Base-by-base conservation (phyloP, 2,797 vertebrate genomes). In the Lerista edwardsae region DNA sequence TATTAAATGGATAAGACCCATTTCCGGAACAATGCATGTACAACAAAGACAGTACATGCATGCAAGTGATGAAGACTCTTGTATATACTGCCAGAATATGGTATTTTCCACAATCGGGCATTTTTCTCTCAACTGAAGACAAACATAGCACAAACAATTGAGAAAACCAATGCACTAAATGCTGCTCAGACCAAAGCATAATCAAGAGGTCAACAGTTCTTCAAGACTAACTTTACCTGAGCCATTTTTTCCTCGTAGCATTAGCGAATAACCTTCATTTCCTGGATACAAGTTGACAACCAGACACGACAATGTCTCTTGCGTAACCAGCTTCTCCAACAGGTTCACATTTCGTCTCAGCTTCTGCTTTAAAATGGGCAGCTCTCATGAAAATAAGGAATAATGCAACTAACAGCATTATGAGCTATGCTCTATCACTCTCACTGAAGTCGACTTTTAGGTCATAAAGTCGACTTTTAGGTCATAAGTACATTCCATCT, bases 171-270 rank as follows among this genome's bases (percentile, higher is more conserved):
- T 7, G 59, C 65, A 39, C 73, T 0, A 72, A 19, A 39, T 65
- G 47, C 23, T 34, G 31, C 59, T 72, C 27, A 80, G 21, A 39
- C 39, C 1, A 73, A 0, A 47, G 3, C 19, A 57, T 39, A 86
- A 17, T 6, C 2, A 84, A 8, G 51, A 86, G 65, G 80, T 77
- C 8, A 47, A 79, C 74, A 84, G 75, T 44, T 75, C 62, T 82
- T 29, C 10, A 86, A 19, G 7, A 77, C 51, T 65, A 88, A 17
- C 25, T 90, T 95, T 96, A 99, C 99, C 99, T 93, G 99, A 99
- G 91, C 99, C 99, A 95, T 99, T 99, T 96, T 99, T 99, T 71
- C 98, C 99, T 96, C 99, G 97, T 93, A 99, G 98, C 98, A 99
- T 99, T 92, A 99, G 95, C 19, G 99, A 99, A 93, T 99, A 99